These are phyloP conservation scores for Papilio gigon DNA, from an alignment of 2,888 invertebrate species.

Conservation along the genomic window DNA sequence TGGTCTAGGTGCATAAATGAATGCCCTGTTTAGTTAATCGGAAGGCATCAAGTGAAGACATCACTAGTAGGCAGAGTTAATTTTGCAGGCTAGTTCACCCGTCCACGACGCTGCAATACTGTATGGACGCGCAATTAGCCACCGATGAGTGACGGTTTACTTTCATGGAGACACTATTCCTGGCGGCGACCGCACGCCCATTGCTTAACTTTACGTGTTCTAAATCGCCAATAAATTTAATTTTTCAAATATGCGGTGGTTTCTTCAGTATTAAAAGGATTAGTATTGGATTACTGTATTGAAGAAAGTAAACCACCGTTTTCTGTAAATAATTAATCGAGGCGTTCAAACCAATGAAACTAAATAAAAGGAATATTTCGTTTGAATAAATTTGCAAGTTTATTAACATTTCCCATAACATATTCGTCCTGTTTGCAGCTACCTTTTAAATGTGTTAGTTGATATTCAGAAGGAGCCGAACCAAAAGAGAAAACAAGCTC, in stretches of 20 bases:
- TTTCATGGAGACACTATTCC: constrained; percentile 18
- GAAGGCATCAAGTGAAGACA: background rate
- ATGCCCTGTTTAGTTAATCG: background rate
- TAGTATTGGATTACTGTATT: too few relatives aligned
- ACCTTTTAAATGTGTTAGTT: constrained; percentile 54
- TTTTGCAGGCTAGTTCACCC: constrained; percentile 29
- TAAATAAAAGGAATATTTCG: background rate
- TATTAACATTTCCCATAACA: background rate
- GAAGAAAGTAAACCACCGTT: too few relatives aligned
- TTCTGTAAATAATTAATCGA: too few relatives aligned
- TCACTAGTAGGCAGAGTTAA: constrained; percentile 16
- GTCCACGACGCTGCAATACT: constrained; percentile 33
- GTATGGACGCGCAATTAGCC: constrained; percentile 33
- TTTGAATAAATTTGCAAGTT: constrained; percentile 5
- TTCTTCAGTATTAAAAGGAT: too few relatives aligned
- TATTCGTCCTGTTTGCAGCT: constrained; percentile 27
- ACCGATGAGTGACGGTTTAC: constrained; percentile 24
- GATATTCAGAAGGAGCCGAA: constrained; percentile 10
- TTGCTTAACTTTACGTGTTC: constrained; percentile 5
- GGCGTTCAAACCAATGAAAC: background rate
- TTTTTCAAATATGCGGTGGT: background rate
- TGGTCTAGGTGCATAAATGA: background rate
- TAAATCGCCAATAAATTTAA: background rate
- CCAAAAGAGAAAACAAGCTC: constrained; percentile 54
- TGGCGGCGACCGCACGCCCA: background rate